Evolutionary conservation across 30 jellyfish, hydroid and myxozoan species (phyloP).

Genomic region (Clytia hemisphaerica): DNA sequence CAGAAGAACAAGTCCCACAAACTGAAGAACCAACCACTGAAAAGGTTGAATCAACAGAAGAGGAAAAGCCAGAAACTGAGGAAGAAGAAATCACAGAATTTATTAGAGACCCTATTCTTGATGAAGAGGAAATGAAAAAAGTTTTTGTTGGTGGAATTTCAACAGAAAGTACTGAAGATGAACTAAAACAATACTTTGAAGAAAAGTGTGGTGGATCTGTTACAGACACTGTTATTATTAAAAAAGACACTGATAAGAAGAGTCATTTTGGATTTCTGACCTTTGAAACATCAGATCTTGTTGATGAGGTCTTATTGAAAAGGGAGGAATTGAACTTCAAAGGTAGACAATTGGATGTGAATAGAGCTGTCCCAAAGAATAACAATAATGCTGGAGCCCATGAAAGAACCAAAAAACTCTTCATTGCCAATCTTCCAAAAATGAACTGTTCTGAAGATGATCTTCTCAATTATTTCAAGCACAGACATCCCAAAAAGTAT

Average conservation of each 20-base stretch:
- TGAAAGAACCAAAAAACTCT: conserved; percentile 42
- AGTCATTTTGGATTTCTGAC: conserved; percentile 45
- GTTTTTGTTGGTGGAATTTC: conserved; percentile 44
- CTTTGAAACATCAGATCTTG: conserved; percentile 38
- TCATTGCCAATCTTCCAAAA: conserved; percentile 34
- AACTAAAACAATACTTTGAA: conserved; percentile 27
- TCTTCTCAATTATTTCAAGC: conserved; percentile 5
- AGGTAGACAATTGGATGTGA: conserved; percentile 23
- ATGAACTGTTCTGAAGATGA: conserved; percentile 30
- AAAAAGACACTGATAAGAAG: conserved; percentile 28
- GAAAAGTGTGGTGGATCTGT: conserved; percentile 15
- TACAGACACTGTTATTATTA: conserved; percentile 20
- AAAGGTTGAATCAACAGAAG: too few species aligned
- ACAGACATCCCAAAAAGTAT: conserved; percentile 11
- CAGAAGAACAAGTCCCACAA: too few species aligned
- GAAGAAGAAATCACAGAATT: conserved; percentile 18
- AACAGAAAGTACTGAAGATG: conserved; percentile 27
- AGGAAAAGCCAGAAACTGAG: neutral
- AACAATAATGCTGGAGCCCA: conserved; percentile 30
- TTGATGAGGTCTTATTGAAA: conserved; percentile 31
- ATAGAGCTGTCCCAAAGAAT: conserved; percentile 35
- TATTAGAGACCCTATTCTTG: conserved; percentile 21
- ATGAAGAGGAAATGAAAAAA: conserved; percentile 29
- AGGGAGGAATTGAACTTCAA: conserved; percentile 26
- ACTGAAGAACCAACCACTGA: too few species aligned